Conservation (phyloP, 1,140 invertebrate genomes). For the Probaryconus sp. region DNA sequence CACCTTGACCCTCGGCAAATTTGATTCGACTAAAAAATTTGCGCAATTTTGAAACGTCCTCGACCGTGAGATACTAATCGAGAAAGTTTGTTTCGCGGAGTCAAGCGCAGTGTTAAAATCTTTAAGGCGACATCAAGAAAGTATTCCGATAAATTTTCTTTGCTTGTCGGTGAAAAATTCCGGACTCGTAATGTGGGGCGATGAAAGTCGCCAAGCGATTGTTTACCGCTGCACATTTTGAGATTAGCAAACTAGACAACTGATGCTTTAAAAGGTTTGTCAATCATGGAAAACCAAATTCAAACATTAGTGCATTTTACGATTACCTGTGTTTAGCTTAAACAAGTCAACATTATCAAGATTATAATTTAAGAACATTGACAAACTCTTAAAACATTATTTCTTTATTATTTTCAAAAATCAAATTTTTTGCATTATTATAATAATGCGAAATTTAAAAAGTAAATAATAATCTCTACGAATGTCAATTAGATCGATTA, state of each 20-base stretch:
- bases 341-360: too few relatives aligned
- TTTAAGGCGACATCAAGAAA: slow-evolving; percentile 53
- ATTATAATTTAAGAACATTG: too few relatives aligned
- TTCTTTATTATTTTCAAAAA: too few relatives aligned
- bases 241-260: slow-evolving; percentile 35
- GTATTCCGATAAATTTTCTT: slow-evolving; percentile 52
- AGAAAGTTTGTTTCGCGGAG: slow-evolving; percentile 31
- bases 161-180: slow-evolving; percentile 34
- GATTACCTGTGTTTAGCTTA: slow-evolving; percentile 10
- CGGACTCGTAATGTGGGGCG: slow-evolving; percentile 38
- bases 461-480: too few relatives aligned
- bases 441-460: too few relatives aligned
- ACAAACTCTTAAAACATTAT: too few relatives aligned
- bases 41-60: background rate
- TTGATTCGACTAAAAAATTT: background rate
- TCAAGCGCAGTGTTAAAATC: slow-evolving; percentile 3
- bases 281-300: slow-evolving; percentile 5
- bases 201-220: slow-evolving; percentile 52
- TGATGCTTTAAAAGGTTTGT: background rate
- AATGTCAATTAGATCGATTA: too few relatives aligned
- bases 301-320: background rate
- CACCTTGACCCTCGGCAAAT: background rate
- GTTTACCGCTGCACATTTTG: slow-evolving; percentile 35
- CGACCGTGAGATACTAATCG: slow-evolving; percentile 32
- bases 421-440: too few relatives aligned